Conservation (phyloP, 2,888 invertebrate species). For the Myathropa florea region DNA sequence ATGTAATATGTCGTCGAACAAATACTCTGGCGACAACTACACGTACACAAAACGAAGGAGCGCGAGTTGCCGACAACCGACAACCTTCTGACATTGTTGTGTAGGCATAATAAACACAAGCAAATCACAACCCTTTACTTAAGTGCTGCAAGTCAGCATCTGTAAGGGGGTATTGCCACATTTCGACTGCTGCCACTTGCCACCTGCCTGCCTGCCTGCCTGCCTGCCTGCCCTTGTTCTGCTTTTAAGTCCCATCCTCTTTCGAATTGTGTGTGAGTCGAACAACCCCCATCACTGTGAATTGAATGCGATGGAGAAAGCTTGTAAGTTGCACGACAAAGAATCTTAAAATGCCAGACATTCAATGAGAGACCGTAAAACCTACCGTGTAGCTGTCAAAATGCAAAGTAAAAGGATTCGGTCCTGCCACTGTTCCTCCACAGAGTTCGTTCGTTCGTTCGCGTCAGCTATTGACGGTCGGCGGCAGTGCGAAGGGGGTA, state of each 20-base stretch:
- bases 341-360: conserved; percentile 69
- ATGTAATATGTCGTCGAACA: conserved; percentile 71
- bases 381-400: conserved; percentile 71
- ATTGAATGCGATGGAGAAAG: conserved; percentile 70
- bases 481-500: conserved; percentile 36
- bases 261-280: conserved; percentile 2
- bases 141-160: conserved; percentile 58
- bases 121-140: conserved; percentile 68
- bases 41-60: conserved; percentile 32
- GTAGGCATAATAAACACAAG: conserved; percentile 70
- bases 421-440: conserved; percentile 3
- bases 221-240: conserved; percentile 45
- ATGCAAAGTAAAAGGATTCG: conserved; percentile 70
- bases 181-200: conserved; percentile 41
- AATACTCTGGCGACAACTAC: conserved; percentile 66
- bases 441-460: not conserved
- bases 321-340: conserved; percentile 69
- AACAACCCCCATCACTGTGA: conserved; percentile 63
- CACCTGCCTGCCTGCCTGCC: conserved; percentile 51
- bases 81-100: conserved; percentile 70
- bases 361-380: conserved; percentile 66
- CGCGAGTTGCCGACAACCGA: conserved; percentile 43
- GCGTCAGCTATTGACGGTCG: conserved; percentile 11
- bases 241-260: conserved; percentile 11
- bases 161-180: conserved; percentile 38